phyloP scores from a whole-genome alignment of 1,140 invertebrate species.

The Drosophila nigrodunni region DNA sequence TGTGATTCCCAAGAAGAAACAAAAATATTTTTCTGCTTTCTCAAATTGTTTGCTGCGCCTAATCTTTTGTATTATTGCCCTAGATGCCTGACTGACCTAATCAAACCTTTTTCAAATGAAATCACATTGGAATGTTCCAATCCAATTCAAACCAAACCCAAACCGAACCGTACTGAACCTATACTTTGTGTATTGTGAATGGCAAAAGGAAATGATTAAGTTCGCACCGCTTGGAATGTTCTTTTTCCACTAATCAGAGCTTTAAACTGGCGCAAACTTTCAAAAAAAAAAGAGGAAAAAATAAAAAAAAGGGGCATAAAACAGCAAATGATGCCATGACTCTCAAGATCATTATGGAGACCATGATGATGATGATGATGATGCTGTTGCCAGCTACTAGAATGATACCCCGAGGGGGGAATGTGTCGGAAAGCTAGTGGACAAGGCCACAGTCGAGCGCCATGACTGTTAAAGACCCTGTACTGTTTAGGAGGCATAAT shows the following conservation, averaged over 20 bases:
- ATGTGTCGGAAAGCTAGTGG: too few relatives aligned
- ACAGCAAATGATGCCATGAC: conserved; percentile 45
- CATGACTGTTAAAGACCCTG: too few relatives aligned
- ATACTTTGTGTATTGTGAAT: neutral
- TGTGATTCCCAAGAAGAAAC: too few relatives aligned
- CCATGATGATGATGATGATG: conserved; percentile 23
- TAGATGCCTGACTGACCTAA: neutral
- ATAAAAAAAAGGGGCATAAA: conserved; percentile 24
- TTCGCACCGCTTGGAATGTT: conserved; percentile 16
- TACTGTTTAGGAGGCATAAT: too few relatives aligned
- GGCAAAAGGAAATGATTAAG: conserved; percentile 27
- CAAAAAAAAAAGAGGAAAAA: conserved; percentile 55
- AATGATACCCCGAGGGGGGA: conserved; percentile 43
- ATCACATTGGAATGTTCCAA: neutral
- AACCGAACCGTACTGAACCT: neutral
- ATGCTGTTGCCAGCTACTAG: conserved; percentile 3
- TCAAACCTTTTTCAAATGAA: neutral
- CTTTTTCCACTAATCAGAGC: conserved; percentile 53
- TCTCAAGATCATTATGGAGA: neutral
- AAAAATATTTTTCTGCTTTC: too few relatives aligned
- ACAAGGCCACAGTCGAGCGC: too few relatives aligned
- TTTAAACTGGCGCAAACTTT: conserved; percentile 71
- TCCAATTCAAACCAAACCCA: neutral
- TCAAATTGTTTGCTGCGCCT: too few relatives aligned
- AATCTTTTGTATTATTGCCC: too few relatives aligned